Evolutionary conservation across 2,888 invertebrate species (phyloP), one percentile per base, ranked within the genome.

Genomic region (Oscheius sp.): DNA sequence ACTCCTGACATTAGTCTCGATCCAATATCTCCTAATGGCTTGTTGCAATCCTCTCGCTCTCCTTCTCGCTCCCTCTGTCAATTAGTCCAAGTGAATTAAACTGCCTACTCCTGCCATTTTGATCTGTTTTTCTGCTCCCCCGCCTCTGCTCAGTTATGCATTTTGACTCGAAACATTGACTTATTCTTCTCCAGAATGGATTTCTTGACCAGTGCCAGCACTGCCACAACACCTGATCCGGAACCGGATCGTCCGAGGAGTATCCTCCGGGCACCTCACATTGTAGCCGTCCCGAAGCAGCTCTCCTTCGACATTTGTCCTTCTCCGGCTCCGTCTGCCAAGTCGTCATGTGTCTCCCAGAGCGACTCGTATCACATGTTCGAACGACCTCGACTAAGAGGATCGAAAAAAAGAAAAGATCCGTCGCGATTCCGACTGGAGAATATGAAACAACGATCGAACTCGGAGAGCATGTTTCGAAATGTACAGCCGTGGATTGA

Each of bases 381-480:
- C 62, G 81, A 81, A 57, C 35, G 76, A 57, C 78, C 79, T 11
- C 60, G 63, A 29, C 42, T 63, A 55, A 70, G 70, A 5, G 55
- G 57, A 1, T 63, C 57, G 21, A 35, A 53, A 1, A 33, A 62
- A 9, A 42, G 78, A 21, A 50, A 70, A 13, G 81, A 81, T 63
- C 81, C 81, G 7, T 68, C 77, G 10, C 73, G 74, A 57, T 79
- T 76, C 74, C 51, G 78, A 37, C 74, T 79, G 2, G 75, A 80
- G 32, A 79, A 73, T 3, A 55, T 82, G 51, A 76, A 80, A 57
- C 82, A 82, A 58, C 68, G 82, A 7, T 78, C 78, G 9, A 82
- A 82, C 62, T 78, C 78, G 10, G 82, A 82, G 66, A 77, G 78
- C 35, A 78, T 80, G 79, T 82, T 82, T 65, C 79, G 80, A 9